These are phyloP conservation scores for Sterrhoptilus dennistouni DNA, from an alignment of 2,113 vertebrate genomes.

Conservation along the genomic window DNA sequence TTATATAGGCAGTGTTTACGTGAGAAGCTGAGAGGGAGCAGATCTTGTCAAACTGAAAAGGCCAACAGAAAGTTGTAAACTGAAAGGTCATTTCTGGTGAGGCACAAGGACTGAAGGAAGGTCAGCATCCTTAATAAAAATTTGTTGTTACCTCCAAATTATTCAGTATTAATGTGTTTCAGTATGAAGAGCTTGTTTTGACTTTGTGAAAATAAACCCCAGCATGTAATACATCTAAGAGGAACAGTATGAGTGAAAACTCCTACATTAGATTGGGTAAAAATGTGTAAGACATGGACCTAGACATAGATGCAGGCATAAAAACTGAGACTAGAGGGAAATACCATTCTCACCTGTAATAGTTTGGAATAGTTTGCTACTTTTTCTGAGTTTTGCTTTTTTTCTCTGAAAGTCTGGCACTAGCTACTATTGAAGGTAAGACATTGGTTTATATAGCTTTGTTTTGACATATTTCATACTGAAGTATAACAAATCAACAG, in stretches of 20 bases:
- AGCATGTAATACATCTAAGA: neutral
- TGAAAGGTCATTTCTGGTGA: constrained; percentile 62
- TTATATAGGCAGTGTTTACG: constrained; percentile 7
- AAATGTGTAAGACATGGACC: neutral
- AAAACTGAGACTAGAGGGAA: neutral
- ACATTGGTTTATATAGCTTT: neutral
- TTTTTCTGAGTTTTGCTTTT: neutral
- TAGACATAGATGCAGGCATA: neutral
- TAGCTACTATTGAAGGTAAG: neutral
- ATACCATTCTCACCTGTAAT: neutral
- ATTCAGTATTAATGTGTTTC: neutral
- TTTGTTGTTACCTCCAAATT: constrained; percentile 6
- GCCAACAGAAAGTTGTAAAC: constrained; percentile 63
- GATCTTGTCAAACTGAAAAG: constrained; percentile 64
- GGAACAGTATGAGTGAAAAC: neutral
- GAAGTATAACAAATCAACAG: neutral
- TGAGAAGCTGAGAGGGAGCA: constrained; percentile 32
- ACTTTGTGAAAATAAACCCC: neutral
- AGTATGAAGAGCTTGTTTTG: neutral
- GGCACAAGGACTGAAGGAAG: constrained; percentile 34
- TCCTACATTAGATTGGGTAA: neutral
- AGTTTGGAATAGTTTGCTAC: neutral
- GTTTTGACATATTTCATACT: neutral
- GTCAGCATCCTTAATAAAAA: constrained; percentile 55
- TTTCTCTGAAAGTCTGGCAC: neutral